Evolutionary conservation across 2,113 vertebrate species (phyloP), one percentile per base, ranked within the genome.

Genomic region (Isichthys henryi): DNA sequence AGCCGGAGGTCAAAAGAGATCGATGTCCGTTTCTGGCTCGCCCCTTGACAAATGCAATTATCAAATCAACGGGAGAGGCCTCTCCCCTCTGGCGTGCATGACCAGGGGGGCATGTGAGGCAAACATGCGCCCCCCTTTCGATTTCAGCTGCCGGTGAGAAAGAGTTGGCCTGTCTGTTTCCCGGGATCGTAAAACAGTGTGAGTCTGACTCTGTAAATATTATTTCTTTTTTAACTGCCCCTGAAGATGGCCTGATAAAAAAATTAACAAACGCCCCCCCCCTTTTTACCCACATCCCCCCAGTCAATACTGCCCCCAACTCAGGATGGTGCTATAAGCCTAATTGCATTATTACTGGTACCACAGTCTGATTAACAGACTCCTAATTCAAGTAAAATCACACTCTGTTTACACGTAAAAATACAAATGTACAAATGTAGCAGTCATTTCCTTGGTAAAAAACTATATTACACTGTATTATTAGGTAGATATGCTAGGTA

Each of bases 121-220:
- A 35, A 5, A 87, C 3, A 88, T 45, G 91, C 90, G 93, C 94
- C 93, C 92, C 92, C 92, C 87, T 92, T 87, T 91, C n/a, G 39
- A 89, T 92, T 93, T 90, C 91, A 89, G 91, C 93, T 91, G 89
- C 31, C 89, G 90, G 94, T 92, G 89, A 92, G 93, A 70, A 92
- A 93, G 90, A 87, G 90, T 93, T 93, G 92, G 92, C 91, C 89
- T 92, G 91, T 92, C 91, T 93, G 52, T 39, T 91, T 92, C 92
- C 90, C 85, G 88, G 90, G 93, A 91, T 91, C 88, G 5, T 87
- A 93, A 94, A 93, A 94, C 94, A 91, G 92, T 91, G 92, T 92
- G 62, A 92, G 94, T 93, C 92, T 88, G 91, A 49, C 17, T 43
- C 90, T 91, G 91, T 93, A 94, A 94, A 92, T 92, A 91, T 27